phyloP scores from a whole-genome alignment of 2,888 invertebrate species.

The Amphipyra tragopoginis region DNA sequence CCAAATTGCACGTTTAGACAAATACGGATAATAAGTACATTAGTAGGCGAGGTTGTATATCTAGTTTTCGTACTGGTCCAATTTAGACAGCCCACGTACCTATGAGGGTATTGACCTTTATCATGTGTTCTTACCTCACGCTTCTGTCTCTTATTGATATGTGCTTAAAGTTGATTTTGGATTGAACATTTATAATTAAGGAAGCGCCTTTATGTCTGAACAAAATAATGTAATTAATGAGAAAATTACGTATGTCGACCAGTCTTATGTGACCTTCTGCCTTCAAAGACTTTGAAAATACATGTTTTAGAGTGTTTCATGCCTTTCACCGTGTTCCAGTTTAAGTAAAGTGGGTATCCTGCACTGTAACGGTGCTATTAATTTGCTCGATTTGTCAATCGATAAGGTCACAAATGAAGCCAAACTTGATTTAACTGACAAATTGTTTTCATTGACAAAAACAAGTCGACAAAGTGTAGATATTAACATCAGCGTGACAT shows the following conservation, averaged over 20 bases:
- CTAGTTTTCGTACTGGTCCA: constrained; percentile 47
- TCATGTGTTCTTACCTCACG: constrained; percentile 2
- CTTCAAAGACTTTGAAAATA: neutral
- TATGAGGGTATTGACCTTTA: constrained; percentile 35
- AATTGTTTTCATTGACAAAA: too few relatives aligned
- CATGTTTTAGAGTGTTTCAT: too few relatives aligned
- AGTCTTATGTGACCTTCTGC: constrained; percentile 15
- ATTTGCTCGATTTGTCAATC: neutral
- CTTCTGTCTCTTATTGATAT: constrained; percentile 7
- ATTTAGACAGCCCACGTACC: constrained; percentile 43
- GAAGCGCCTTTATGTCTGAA: constrained; percentile 23
- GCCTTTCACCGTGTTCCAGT: too few relatives aligned
- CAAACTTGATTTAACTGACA: too few relatives aligned
- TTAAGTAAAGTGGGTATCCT: neutral
- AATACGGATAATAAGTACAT: constrained; percentile 47
- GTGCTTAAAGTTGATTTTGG: constrained; percentile 9
- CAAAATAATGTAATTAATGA: constrained; percentile 12
- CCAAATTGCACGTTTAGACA: constrained; percentile 31
- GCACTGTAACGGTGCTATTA: neutral
- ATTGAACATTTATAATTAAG: neutral
- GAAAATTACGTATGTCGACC: neutral
- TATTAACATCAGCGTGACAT: too few relatives aligned
- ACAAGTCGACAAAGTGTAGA: too few relatives aligned
- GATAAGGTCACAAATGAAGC: neutral
- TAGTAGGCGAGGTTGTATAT: constrained; percentile 47